Conservation (phyloP, 1,140 invertebrate genomes). For the Trichogramma pretiosum region DNA sequence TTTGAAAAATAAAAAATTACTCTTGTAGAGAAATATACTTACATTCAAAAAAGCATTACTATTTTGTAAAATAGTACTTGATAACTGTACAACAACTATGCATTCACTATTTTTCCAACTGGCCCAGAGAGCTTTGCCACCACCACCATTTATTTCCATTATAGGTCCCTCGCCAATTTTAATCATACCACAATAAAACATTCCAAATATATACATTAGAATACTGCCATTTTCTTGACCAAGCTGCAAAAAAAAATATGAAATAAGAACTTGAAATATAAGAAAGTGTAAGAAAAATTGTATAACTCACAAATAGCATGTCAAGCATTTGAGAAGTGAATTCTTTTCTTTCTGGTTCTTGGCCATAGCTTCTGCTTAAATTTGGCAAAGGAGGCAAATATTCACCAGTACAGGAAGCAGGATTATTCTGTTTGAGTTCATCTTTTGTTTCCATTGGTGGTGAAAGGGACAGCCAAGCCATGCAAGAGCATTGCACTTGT, state of each 20-base stretch:
- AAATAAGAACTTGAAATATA: conserved; percentile 8
- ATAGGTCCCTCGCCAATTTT: conserved; percentile 45
- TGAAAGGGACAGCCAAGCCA: conserved; percentile 48
- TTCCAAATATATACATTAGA: conserved; percentile 73
- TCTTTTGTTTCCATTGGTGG: conserved; percentile 17
- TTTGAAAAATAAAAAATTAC: not conserved
- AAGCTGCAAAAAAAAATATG: conserved; percentile 64
- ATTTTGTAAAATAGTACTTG: conserved; percentile 34
- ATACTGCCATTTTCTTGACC: conserved; percentile 66
- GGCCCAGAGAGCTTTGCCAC: conserved; percentile 34
- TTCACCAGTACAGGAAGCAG: conserved; percentile 30
- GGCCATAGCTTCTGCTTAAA: conserved; percentile 50
- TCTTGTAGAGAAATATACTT: conserved; percentile 2
- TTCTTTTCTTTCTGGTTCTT: conserved; percentile 40
- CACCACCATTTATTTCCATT: conserved; percentile 33
- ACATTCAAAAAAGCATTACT: conserved; percentile 37
- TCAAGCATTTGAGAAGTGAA: conserved; percentile 34
- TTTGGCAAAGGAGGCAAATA: conserved; percentile 51
- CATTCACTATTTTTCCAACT: conserved; percentile 27
- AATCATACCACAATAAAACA: conserved; percentile 68
- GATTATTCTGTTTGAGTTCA: conserved; percentile 20
- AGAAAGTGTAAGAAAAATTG: conserved; percentile 3
- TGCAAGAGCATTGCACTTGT: conserved; percentile 46
- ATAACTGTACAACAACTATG: conserved; percentile 30
- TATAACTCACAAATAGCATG: conserved; percentile 37